Conservation (phyloP, 2,888 invertebrate genomes). For the Scaptomyza tumidula region DNA sequence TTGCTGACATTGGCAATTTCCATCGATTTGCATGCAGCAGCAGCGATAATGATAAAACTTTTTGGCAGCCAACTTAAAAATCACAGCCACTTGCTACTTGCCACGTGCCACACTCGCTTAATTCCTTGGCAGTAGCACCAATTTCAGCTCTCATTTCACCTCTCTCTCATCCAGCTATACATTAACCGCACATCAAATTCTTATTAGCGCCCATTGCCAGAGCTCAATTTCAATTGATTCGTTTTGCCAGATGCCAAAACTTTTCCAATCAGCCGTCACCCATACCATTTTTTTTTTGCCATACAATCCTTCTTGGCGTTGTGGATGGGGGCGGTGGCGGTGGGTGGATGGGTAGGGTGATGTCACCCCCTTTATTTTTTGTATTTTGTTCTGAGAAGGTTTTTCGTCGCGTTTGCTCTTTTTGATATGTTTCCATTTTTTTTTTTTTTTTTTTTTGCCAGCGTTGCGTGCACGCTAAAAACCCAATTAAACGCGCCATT, state of each 20-base stretch:
- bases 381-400: background rate
- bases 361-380: background rate
- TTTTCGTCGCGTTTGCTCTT: background rate
- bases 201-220: constrained; percentile 70
- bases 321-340: background rate
- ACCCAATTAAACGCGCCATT: constrained; percentile 79
- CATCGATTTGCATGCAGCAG: constrained; percentile 40
- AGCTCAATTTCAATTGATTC: constrained; percentile 75
- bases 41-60: constrained; percentile 75
- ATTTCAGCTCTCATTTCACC: background rate
- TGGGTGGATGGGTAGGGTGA: background rate
- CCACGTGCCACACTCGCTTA: constrained; percentile 34
- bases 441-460: constrained; percentile 36
- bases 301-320: constrained; percentile 62
- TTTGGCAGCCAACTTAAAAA: constrained; percentile 50
- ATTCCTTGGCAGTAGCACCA: constrained; percentile 19
- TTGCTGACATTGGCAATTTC: constrained; percentile 42
- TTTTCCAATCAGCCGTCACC: constrained; percentile 70
- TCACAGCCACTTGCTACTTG: constrained; percentile 40
- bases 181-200: constrained; percentile 78
- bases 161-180: constrained; percentile 30
- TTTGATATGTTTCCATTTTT: constrained; percentile 48
- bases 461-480: constrained; percentile 68
- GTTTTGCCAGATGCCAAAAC: constrained; percentile 59
- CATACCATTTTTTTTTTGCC: constrained; percentile 4